A percentile compares a stretch with the other conserved stretches of the same genome.
Conservation (phyloP, 2,797 vertebrate species). For the Coreius guichenoti region DNA sequence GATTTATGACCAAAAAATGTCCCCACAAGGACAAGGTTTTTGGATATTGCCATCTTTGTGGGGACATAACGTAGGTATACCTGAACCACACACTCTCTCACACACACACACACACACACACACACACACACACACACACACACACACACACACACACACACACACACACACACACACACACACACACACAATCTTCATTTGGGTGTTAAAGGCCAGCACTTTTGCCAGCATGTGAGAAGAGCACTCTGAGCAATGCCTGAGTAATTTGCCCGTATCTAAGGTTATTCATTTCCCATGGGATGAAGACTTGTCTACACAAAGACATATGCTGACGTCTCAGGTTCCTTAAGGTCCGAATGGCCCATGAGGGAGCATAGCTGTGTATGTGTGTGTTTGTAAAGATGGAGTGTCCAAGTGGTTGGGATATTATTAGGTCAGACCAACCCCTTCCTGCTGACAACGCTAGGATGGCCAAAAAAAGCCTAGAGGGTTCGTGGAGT, state of each 20-base stretch:
- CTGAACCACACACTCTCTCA: neutral
- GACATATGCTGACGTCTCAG: constrained; percentile 51
- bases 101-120: neutral
- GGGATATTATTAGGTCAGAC: constrained; percentile 84
- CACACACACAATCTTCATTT: neutral
- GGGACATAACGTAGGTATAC: neutral
- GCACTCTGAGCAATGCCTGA: constrained; percentile 21
- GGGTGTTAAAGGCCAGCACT: constrained; percentile 29
- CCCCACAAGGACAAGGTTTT: neutral
- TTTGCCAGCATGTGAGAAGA: constrained; percentile 6
- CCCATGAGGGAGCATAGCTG: constrained; percentile 42
- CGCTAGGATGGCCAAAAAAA: constrained; percentile 81
- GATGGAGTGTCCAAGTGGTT: constrained; percentile 76
- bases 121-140: neutral
- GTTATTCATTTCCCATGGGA: constrained; percentile 18
- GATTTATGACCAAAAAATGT: neutral
- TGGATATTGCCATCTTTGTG: neutral
- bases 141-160: neutral
- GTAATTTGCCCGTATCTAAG: constrained; percentile 32
- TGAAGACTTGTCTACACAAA: constrained; percentile 35
- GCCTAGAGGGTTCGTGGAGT: constrained; percentile 68
- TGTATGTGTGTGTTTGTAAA: constrained; percentile 58
- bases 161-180: neutral
- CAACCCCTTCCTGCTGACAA: constrained; percentile 80
- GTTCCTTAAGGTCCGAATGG: constrained; percentile 40